Base-by-base conservation (phyloP, 2,888 invertebrate species). In the Melieria omissa region DNA sequence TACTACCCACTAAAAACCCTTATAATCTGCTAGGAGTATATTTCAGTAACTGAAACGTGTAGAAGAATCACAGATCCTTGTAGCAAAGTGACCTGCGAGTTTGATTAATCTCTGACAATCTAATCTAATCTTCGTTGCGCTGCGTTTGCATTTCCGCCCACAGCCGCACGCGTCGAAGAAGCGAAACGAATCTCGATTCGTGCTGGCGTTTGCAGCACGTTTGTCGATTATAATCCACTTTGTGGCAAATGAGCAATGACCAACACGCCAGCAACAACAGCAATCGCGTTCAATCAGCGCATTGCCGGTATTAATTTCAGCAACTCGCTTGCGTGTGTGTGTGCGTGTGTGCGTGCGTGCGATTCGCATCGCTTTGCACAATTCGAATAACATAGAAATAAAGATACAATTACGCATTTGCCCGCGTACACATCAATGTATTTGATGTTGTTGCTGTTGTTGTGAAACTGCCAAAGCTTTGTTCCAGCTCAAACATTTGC, bases 201-300 rank as follows among this genome's bases (percentile, higher is more conserved):
- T 44, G 60, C 44, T 12, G 63, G n/a, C 45, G 14, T n/a, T 14
- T 60, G 49, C 42, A 49, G 60, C 60, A 52, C 46, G 42, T 41
- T 60, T 12, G 45, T n/a, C 12, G n/a, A 14, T 10, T 8, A 42
- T 9, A 42, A 44, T 14, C 42, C 29, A 55, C 49, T 55, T 29
- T 29, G 14, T 4, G 9, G 45, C 54, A 16, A 49, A 60, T 60
- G 47, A 67, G 58, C n/a, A 14, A 46, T 57, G 58, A 58, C 9
- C 55, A 12, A 6, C 45, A 62, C 46, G 46, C 10, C 16, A 57
- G 46, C 67, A 60, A 61, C 3, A 67, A 44, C 14, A 47, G 44
- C 6, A 44, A 45, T 52, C 6, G 29, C n/a, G n/a, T 46, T 14
- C 57, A 58, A 8, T 58, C 29, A 29, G 29, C 29, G 29, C 29